A percentile compares a stretch with the other conserved stretches of the same genome.
Conservation (phyloP, 2,797 vertebrate species). For the Sebastes umbrosus region DNA sequence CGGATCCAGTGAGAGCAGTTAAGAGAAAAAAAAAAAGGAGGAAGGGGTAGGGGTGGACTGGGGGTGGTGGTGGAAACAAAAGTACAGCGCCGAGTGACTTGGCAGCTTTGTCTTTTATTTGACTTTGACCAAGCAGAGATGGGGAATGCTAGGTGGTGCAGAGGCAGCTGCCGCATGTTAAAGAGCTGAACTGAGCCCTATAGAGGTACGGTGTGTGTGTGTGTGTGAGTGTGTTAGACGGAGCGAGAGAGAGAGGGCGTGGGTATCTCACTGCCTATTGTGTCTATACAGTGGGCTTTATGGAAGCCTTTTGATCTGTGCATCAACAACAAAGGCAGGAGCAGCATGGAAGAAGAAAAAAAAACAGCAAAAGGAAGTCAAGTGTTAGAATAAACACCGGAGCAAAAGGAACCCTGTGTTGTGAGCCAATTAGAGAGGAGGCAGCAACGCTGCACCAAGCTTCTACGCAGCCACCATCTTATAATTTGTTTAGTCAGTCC, state of each 20-base stretch:
- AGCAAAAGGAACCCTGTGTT: neutral
- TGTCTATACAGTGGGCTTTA: slow-evolving; percentile 49
- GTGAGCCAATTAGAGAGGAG: neutral
- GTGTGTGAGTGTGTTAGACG: neutral
- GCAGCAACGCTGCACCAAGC: neutral
- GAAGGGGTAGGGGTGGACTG: slow-evolving; percentile 48
- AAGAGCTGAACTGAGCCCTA: slow-evolving; percentile 64
- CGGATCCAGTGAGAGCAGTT: slow-evolving; percentile 59
- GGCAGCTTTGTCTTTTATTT: slow-evolving; percentile 81
- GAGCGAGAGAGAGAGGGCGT: neutral
- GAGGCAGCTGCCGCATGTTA: slow-evolving; percentile 76
- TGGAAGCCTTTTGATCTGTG: slow-evolving; percentile 61
- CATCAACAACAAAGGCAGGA: slow-evolving; percentile 60
- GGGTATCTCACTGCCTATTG: slow-evolving; percentile 16
- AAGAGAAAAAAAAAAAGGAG: slow-evolving; percentile 36
- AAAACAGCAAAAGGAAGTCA: slow-evolving; percentile 35
- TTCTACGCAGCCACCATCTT: slow-evolving; percentile 2
- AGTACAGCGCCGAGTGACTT: slow-evolving; percentile 66
- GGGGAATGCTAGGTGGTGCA: slow-evolving; percentile 66
- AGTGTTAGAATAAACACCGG: slow-evolving; percentile 7
- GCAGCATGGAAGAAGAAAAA: slow-evolving; percentile 9
- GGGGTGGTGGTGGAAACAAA: slow-evolving; percentile 59
- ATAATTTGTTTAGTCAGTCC: slow-evolving; percentile 5
- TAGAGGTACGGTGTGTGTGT: slow-evolving; percentile 44
- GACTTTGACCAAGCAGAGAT: slow-evolving; percentile 80